Evolutionary conservation across 35 echinoderm and acorn worm genomes (phyloP), one percentile per base, ranked within the genome.

Genomic region (Lytechinus variegatus): DNA sequence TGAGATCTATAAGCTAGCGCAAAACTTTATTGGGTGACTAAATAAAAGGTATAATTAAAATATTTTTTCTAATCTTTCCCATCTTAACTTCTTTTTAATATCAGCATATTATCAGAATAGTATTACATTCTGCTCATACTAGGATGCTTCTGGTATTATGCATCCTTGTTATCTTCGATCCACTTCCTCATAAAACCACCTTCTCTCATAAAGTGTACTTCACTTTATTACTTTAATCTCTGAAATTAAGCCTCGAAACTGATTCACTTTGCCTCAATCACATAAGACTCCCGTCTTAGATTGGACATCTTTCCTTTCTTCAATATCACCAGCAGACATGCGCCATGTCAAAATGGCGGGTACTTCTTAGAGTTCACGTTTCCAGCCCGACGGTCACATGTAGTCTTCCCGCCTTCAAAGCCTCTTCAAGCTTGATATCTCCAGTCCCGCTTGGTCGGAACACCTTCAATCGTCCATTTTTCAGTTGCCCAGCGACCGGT

Each of bases 381-480:
- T 54, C 92, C 27, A 28, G 52, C 4, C 92, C 28, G 3, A 93
- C 29, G 4, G 52, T 57, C 9, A 57, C 27, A 27, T 93, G 52
- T 24, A 53, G 11, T 93, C 54, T 93, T 16, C 92, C 54, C 10
- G 92, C 92, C 28, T 93, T 93, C 28, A 93, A 6, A 93, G 92
- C 92, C 21, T 93, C 54, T 27, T 57, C 92, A 55, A 93, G 92
- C 11, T 93, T 93, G 10, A 93, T 93, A 55, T 93, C 54, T 9
- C 92, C 92, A 5, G 55, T 54, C n/a, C 55, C 92, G 54, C 92
- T 57, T 13, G 92, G 8, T 27, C 92, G 92, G 56, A 93, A 93
- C 54, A 93, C 92, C 55, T 93, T 93, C 9, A 93, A 4, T 9
- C 92, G 92, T 57, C 55, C 55, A 24, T 55, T 57, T 9, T 57